These are phyloP conservation scores for Drosophila neonasuta DNA, from an alignment of 2,888 invertebrate species.

Conservation along the genomic window DNA sequence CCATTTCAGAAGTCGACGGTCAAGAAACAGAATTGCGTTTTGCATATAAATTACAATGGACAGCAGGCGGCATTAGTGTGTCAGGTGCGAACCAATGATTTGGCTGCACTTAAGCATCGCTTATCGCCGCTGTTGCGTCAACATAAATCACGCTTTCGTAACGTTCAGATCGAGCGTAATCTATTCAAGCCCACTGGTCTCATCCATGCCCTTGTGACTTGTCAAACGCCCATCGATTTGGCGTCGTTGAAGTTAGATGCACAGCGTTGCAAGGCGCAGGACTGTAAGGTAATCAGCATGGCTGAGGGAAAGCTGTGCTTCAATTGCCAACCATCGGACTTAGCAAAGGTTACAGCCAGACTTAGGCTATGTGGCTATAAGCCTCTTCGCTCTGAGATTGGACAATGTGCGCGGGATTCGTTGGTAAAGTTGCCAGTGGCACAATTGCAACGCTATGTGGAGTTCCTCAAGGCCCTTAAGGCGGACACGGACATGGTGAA, in stretches of 20 bases:
- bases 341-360: constrained; percentile 39
- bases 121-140: constrained; percentile 42
- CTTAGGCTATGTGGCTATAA: constrained; percentile 53
- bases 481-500: constrained; percentile 55
- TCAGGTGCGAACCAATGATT: constrained; percentile 47
- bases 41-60: constrained; percentile 53
- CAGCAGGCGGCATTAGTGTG: constrained; percentile 44
- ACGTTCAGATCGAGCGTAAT: constrained; percentile 28
- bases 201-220: constrained; percentile 52
- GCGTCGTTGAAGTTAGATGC: constrained; percentile 52
- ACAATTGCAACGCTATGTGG: constrained; percentile 43
- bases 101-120: constrained; percentile 41
- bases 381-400: constrained; percentile 50
- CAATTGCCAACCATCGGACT: constrained; percentile 51
- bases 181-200: constrained; percentile 54
- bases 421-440: constrained; percentile 36
- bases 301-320: constrained; percentile 56
- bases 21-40: constrained; percentile 8
- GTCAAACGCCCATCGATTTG: constrained; percentile 25
- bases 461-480: constrained; percentile 51
- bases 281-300: constrained; percentile 45
- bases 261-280: constrained; percentile 45
- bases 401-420: constrained; percentile 43
- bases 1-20: not conserved
- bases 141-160: constrained; percentile 47